Percentiles rank a stretch among this genome's conserved stretches.
phyloP scores from a whole-genome alignment of 2,888 invertebrate genomes.

The Euspilapteryx auroguttella region DNA sequence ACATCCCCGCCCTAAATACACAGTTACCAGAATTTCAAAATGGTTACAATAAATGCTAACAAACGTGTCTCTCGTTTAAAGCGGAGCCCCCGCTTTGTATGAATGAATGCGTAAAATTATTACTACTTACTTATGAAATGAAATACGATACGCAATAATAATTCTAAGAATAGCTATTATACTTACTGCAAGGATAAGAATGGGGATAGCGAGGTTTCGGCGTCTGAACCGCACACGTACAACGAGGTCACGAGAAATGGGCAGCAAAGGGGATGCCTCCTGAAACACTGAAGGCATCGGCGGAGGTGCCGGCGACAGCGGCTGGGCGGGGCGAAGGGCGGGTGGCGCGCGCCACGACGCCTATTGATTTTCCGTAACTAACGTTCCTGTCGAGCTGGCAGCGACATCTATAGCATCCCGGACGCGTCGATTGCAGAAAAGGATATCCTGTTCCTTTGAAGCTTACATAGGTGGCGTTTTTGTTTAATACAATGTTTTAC shows the following conservation, averaged over 20 bases:
- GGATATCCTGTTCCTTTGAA: no score
- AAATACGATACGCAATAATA: no score
- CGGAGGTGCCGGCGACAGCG: no score
- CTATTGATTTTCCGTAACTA: slow-evolving; percentile 3
- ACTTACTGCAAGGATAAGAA: slow-evolving; percentile 30
- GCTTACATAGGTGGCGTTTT: no score
- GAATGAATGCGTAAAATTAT: slow-evolving; percentile 17
- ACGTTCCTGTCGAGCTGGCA: not conserved
- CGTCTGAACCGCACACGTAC: slow-evolving; percentile 28
- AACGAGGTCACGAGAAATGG: slow-evolving; percentile 30
- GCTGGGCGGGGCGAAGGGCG: slow-evolving; percentile 27
- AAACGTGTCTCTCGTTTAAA: no score
- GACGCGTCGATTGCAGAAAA: no score
- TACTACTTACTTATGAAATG: no score
- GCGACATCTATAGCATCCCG: not conserved
- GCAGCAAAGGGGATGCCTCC: slow-evolving; percentile 32
- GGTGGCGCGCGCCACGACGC: slow-evolving; percentile 10
- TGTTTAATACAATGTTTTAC: no score
- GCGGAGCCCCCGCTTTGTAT: no score
- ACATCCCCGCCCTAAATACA: slow-evolving; percentile 16
- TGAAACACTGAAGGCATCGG: slow-evolving; percentile 42
- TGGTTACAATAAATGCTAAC: slow-evolving; percentile 14
- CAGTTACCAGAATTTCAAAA: slow-evolving; percentile 22
- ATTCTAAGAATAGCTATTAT: no score
- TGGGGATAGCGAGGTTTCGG: slow-evolving; percentile 19